Base-by-base conservation (phyloP, 2,888 invertebrate species). In the Catocala fraxini region DNA sequence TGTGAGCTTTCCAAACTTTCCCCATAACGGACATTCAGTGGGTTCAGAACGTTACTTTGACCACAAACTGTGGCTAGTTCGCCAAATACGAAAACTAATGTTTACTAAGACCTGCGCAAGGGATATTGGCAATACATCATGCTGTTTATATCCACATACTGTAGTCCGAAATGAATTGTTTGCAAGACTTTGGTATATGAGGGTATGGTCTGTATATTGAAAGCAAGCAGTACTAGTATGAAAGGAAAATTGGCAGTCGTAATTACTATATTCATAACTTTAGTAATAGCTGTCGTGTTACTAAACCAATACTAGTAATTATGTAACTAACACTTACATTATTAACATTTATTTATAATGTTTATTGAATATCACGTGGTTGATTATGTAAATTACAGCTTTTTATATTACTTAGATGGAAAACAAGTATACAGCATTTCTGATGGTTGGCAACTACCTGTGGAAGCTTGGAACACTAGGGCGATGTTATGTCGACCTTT, bases 1-100 rank as follows among this genome's bases (percentile, higher is more conserved):
- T 76, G 80, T 74, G 69, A 77, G 73, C 79, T 80, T 78, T 81
- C 69, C 74, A 84, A 89, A 89, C 82, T 89, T 88, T 79, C 64
- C 70, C 73, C 73, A 73, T 80, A 77, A 79, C 79, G 55, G 63
- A 72, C 72, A 69, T 51, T 71, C 71, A 68, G 73, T 75, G 68
- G 61, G 59, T 71, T 71, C 64, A 70, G 48, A 65, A 70, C 57
- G 72, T 70, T n/a, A 68, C 66, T 64, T 62, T 73, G 69, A 69
- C 70, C 78, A 71, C 78, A 67, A 72, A 75, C 65, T 25, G 73
- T 66, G 62, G 60, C 39, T 71, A 70, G 71, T 75, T 71, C 58
- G 58, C 63, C 55, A 63, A 63, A 63, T 54, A 45, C 25, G 54
- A 57, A 47, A 25, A 58, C 51, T 63, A 49, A 57, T 65, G 64